Conservation (phyloP, 2,113 vertebrate species). For the human region DNA sequence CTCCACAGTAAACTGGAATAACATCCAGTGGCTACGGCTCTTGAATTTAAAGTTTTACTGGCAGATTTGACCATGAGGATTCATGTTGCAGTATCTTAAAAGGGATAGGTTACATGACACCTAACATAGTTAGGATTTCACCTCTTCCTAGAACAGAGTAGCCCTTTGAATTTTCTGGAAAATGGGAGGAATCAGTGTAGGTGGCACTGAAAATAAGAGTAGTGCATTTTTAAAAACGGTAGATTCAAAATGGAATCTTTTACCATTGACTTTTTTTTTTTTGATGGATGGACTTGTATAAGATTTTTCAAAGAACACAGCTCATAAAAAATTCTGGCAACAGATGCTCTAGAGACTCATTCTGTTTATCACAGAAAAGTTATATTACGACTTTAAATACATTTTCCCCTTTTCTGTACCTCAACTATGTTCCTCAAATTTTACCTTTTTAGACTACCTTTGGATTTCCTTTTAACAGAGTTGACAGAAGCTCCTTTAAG, state of each 20-base stretch:
- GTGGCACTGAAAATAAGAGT: not conserved
- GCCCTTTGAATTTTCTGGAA: not conserved
- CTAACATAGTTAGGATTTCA: not conserved
- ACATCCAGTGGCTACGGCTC: accelerated
- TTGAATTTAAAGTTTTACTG: not conserved
- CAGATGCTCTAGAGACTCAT: not conserved
- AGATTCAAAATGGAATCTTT: not conserved
- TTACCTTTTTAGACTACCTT: conserved; percentile 39
- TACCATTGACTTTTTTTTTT: not conserved
- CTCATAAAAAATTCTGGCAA: not conserved
- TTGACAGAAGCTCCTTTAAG: conserved; percentile 40
- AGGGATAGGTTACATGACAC: not conserved
- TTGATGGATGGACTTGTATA: not conserved
- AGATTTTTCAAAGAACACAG: conserved; percentile 20
- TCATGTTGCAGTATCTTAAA: not conserved
- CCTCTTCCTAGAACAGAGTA: not conserved
- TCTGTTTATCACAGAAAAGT: conserved; percentile 21
- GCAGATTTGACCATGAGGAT: not conserved
- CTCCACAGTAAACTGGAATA: not conserved
- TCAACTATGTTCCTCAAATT: conserved; percentile 38
- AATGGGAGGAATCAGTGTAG: not conserved
- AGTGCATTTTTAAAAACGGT: not conserved
- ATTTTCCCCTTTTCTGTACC: not conserved
- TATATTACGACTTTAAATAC: conserved; percentile 48
- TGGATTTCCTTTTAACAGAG: conserved; percentile 37